A percentile compares a stretch with the other conserved stretches of the same genome.
phyloP scores from a whole-genome alignment of 2,888 invertebrate species.

The Calameuta pallipes region DNA sequence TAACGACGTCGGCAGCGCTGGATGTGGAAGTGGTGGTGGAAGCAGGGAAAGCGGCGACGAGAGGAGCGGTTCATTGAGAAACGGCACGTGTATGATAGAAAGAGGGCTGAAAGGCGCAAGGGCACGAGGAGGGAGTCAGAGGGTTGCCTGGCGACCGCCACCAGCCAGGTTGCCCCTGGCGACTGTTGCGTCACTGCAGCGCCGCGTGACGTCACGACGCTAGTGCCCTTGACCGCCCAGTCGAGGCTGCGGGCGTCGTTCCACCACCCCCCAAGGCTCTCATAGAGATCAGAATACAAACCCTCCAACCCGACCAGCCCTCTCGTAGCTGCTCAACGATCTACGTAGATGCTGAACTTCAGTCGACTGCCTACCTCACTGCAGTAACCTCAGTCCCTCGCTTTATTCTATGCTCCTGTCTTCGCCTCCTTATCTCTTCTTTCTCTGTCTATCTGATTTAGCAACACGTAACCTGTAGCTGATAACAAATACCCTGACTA shows the following conservation, averaged over 20 bases:
- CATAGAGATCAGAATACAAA: slow-evolving; percentile 1
- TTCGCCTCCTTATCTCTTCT: neutral
- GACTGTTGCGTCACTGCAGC: slow-evolving; percentile 63
- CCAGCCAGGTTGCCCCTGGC: slow-evolving; percentile 55
- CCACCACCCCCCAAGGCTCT: slow-evolving; percentile 23
- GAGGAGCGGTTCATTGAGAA: slow-evolving; percentile 56
- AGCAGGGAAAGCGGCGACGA: slow-evolving; percentile 20
- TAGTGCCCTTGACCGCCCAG: slow-evolving; percentile 60
- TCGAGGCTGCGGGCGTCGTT: slow-evolving; percentile 26
- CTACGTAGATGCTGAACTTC: neutral
- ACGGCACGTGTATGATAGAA: slow-evolving; percentile 51
- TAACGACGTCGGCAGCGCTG: slow-evolving; percentile 2
- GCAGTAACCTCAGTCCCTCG: slow-evolving; percentile 8
- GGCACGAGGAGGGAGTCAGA: slow-evolving; percentile 27
- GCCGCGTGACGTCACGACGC: slow-evolving; percentile 60
- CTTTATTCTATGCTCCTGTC: neutral
- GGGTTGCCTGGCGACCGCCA: slow-evolving; percentile 56
- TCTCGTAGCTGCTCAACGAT: neutral
- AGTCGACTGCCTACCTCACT: slow-evolving; percentile 20
- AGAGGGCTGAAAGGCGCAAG: slow-evolving; percentile 10
- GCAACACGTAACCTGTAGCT: neutral
- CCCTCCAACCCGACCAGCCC: slow-evolving; percentile 28
- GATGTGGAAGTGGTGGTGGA: slow-evolving; percentile 12
- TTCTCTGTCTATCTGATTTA: neutral
- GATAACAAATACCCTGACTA: neutral